Evolutionary conservation across 2,888 invertebrate species (phyloP), one percentile per base, ranked within the genome.

Genomic region (Nematopogon swammerdamellus): DNA sequence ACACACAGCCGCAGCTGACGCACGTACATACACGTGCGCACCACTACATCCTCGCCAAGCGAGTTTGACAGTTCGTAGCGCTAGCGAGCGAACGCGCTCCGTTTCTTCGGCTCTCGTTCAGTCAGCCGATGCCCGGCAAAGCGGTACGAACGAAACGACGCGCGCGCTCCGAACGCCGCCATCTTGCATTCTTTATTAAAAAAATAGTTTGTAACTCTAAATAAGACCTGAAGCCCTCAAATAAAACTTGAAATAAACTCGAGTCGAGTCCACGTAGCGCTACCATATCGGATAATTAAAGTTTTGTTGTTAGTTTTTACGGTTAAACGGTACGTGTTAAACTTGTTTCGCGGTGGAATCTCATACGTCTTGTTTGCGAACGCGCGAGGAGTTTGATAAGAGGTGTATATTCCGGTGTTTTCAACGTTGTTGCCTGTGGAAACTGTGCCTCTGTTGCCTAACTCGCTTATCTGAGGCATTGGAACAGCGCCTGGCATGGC

Each of bases 41-140:
- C 18, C 16, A 19, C 8, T 20, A 46, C 64, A 52, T 47, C 53
- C 57, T 46, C 53, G 50, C 49, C 56, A 62, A 72, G 71, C 75
- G 66, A 69, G 76, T 76, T 77, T 76, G 75, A 73, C 75, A 72
- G 72, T 71, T 72, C 64, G n/a, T n/a, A 14, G 60, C 64, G 60
- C n/a, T 60, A 59, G 19, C 56, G 57, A 60, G 61, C 54, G 55
- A 55, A 51, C 52, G 19, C 30, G 18, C 6, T 14, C 3, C 36
- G 8, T 36, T 36, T 3, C 5, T 25, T 25, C n/a, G n/a, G 19
- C 48, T 4, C 30, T 60, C 60, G 63, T 61, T 73, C 75, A 77
- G 77, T 79, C 70, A 70, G 73, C 70, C 76, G 74, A 69, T 67
- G 72, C 63, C 64, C 73, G 74, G 75, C 75, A 72, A 65, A 69